Evolutionary conservation across 2,113 vertebrate species (phyloP).

Genomic region (Lamprotornis superbus): DNA sequence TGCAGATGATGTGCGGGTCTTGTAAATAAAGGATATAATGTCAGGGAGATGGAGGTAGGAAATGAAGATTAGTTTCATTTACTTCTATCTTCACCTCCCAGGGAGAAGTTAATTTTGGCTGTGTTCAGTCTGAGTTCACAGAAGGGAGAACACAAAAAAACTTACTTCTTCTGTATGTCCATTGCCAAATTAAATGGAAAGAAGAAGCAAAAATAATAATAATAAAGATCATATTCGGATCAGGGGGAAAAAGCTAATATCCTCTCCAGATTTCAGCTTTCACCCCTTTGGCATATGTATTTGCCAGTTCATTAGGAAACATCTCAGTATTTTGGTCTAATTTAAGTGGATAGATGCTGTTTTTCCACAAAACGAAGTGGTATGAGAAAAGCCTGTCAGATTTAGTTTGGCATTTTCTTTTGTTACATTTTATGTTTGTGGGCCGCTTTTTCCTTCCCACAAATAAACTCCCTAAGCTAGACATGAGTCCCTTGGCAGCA

Average conservation of each 20-base stretch:
- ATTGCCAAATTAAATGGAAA: slow-evolving; percentile 66
- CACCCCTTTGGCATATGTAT: slow-evolving; percentile 37
- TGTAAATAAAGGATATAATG: not conserved
- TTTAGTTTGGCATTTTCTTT: slow-evolving; percentile 31
- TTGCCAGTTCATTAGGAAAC: slow-evolving; percentile 65
- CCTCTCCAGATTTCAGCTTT: slow-evolving; percentile 50
- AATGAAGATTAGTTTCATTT: slow-evolving; percentile 55
- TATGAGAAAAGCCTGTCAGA: slow-evolving; percentile 37
- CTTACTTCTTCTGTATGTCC: slow-evolving; percentile 38
- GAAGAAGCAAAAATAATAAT: slow-evolving; percentile 53
- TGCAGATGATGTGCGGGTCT: not conserved
- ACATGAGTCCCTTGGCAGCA: not conserved
- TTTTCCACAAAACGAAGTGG: slow-evolving; percentile 34
- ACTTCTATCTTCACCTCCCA: slow-evolving; percentile 14
- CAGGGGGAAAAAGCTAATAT: not conserved
- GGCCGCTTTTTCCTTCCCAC: not conserved
- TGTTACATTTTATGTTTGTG: slow-evolving; percentile 42
- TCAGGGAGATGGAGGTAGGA: not conserved
- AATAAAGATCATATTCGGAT: slow-evolving; percentile 49
- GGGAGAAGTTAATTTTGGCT: slow-evolving; percentile 61
- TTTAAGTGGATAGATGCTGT: slow-evolving; percentile 33
- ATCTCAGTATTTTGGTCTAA: slow-evolving; percentile 26
- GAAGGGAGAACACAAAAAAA: slow-evolving; percentile 54
- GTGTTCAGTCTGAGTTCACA: slow-evolving; percentile 56
- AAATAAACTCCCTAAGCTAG: not conserved